A percentile compares a stretch with the other conserved stretches of the same genome.
phyloP scores from a whole-genome alignment of 2,113 vertebrate species.

The Salvator merianae region DNA sequence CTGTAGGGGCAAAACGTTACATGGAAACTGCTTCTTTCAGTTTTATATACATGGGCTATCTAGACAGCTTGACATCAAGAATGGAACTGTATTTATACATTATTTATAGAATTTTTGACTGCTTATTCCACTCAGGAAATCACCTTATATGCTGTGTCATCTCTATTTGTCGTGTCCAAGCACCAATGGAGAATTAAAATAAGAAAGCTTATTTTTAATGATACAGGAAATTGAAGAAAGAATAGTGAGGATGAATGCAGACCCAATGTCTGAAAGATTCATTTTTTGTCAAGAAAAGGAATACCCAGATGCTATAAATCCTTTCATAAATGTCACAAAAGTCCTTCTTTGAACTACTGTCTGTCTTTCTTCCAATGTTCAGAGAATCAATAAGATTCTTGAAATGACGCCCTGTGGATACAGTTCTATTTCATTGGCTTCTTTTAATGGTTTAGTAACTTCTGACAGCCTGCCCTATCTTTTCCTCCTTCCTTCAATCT shows the following conservation, averaged over 20 bases:
- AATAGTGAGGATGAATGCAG: neutral
- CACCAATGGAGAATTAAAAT: neutral
- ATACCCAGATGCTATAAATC: neutral
- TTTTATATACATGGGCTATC: neutral
- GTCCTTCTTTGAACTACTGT: neutral
- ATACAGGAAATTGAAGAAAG: neutral
- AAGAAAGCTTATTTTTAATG: neutral
- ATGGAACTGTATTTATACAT: conserved; percentile 3
- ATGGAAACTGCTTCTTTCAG: neutral
- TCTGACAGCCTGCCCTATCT: neutral
- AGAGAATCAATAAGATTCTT: neutral
- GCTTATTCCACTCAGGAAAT: neutral
- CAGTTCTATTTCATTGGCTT: conserved; percentile 7
- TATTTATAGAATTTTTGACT: neutral
- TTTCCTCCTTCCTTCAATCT: neutral
- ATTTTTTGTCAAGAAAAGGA: neutral
- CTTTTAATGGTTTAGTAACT: neutral
- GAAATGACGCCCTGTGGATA: conserved; percentile 1
- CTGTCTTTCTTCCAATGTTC: neutral
- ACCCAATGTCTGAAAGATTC: neutral
- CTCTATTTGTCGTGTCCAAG: neutral
- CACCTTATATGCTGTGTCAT: neutral
- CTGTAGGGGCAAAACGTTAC: neutral
- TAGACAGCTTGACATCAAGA: neutral
- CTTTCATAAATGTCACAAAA: conserved; percentile 10